A percentile compares a stretch with the other conserved stretches of the same genome.
Evolutionary conservation across 2,797 vertebrate species (phyloP).

Genomic region (Cryptoprocta ferox): DNA sequence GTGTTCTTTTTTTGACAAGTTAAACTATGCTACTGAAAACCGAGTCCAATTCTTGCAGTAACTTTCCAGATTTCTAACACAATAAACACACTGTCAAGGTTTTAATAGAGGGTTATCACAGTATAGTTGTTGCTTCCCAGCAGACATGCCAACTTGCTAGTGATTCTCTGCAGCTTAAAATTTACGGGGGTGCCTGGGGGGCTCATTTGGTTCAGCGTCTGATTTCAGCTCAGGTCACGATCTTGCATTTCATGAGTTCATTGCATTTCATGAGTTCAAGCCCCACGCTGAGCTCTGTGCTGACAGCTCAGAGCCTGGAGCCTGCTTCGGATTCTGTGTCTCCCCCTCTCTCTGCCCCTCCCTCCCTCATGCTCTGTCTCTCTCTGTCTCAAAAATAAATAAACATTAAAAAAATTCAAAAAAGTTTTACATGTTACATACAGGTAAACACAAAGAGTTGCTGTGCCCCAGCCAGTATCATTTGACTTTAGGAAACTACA

Average conservation of each 20-base stretch:
- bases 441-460: too few species aligned
- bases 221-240: too few species aligned
- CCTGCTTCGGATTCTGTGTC: too few species aligned
- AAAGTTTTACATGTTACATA: neutral
- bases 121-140: neutral
- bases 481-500: neutral
- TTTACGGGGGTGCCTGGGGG: neutral
- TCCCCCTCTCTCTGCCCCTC: too few species aligned
- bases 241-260: too few species aligned
- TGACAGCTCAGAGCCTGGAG: too few species aligned
- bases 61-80: slow-evolving; percentile 43
- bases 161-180: neutral
- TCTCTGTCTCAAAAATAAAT: too few species aligned
- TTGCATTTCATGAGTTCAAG: too few species aligned
- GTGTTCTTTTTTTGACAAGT: neutral
- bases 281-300: too few species aligned
- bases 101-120: neutral
- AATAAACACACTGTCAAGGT: neutral
- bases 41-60: neutral
- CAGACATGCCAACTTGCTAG: neutral
- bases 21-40: neutral
- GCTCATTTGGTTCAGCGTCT: too few species aligned
- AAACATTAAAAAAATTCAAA: too few species aligned
- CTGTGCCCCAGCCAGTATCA: neutral
- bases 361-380: too few species aligned